phyloP scores from a whole-genome alignment of 2,797 vertebrate species.

The Microctenopoma stevenorrisi region DNA sequence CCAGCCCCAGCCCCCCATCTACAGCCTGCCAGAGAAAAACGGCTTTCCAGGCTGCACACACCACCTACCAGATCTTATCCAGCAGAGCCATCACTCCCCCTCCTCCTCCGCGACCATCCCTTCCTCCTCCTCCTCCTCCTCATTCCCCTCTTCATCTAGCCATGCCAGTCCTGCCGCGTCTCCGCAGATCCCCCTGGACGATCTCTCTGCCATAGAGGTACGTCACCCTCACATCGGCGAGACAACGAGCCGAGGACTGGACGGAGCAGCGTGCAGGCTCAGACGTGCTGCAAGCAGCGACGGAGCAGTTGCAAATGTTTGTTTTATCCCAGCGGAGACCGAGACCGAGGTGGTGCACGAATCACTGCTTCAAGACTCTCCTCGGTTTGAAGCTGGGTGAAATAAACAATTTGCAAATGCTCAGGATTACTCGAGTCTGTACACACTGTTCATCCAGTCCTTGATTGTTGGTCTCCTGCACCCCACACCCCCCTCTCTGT shows the following conservation, averaged over 20 bases:
- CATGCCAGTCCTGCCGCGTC: conserved; percentile 96
- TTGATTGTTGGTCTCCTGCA: conserved; percentile 27
- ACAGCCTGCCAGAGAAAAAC: conserved; percentile 94
- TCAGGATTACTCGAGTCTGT: conserved; percentile 28
- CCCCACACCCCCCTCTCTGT: conserved; percentile 28
- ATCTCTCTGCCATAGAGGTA: conserved; percentile 83
- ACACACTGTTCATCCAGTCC: conserved; percentile 28
- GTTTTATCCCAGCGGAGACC: neutral
- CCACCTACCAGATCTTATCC: conserved; percentile 99
- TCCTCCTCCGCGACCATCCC: conserved; percentile 93
- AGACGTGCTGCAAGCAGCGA: neutral
- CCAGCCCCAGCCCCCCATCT: conserved; percentile 80
- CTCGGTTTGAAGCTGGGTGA: neutral
- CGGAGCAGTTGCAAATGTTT: conserved; percentile 9
- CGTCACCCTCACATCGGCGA: conserved; percentile 55
- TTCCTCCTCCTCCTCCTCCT: conserved; percentile 88
- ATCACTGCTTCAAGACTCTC: neutral
- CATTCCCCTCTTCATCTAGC: conserved; percentile 95
- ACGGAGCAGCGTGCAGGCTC: conserved; percentile 27
- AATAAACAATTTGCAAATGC: conserved; percentile 20
- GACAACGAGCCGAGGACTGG: conserved; percentile 40
- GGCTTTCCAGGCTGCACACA: conserved; percentile 95
- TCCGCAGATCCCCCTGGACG: conserved; percentile 87
- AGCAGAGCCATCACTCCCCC: conserved; percentile 99
- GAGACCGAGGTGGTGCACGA: neutral